Evolutionary conservation across 2,113 vertebrate genomes (phyloP), one percentile per base, ranked within the genome.

Genomic region (Zosterops borbonicus): DNA sequence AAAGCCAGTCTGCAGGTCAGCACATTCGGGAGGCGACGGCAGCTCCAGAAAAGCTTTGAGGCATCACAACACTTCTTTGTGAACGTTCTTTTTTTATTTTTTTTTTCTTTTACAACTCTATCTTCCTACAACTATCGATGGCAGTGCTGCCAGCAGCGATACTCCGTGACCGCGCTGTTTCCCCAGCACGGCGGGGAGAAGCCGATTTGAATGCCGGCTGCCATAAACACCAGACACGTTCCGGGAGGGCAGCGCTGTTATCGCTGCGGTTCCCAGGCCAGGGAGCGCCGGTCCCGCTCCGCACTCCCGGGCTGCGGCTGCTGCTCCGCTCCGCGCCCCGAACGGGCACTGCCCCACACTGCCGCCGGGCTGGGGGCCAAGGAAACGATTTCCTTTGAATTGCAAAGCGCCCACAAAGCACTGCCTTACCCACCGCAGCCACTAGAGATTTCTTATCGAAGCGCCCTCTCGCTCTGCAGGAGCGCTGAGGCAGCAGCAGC

Each of bases 1-100:
- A 95, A 94, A 84, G 58, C 25, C 77, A 75, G 13, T 70, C 82
- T 76, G 83, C 83, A 80, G 82, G 60, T 95, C 92, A 94, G 91
- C 94, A 92, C 42, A 69, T 94, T 94, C 76, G 44, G 70, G 44
- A 87, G 56, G 46, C 12, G 89, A 76, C 78, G 73, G 62, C 81
- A 82, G 79, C 21, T 76, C 81, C 63, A 87, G 28, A 67, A 67
- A 68, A 91, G 73, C 31, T 79, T 41, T 37, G 53, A 85, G 39
- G 76, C 76, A 81, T 9, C 88, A 25, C 11, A 87, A 42, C 49
- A 35, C 37, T 33, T 63, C 81, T 83, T 47, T 37, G 53, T 20
- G 35, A 37, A 63, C 9, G 16, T 4, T 7, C 20, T 64, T 33
- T 3, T 1, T 12, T 37, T 8, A 18, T 47, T 28, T 50, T n/a